These are phyloP conservation scores for Oxyteleia sp. DNA, from an alignment of 2,888 invertebrate species.

Conservation along the genomic window DNA sequence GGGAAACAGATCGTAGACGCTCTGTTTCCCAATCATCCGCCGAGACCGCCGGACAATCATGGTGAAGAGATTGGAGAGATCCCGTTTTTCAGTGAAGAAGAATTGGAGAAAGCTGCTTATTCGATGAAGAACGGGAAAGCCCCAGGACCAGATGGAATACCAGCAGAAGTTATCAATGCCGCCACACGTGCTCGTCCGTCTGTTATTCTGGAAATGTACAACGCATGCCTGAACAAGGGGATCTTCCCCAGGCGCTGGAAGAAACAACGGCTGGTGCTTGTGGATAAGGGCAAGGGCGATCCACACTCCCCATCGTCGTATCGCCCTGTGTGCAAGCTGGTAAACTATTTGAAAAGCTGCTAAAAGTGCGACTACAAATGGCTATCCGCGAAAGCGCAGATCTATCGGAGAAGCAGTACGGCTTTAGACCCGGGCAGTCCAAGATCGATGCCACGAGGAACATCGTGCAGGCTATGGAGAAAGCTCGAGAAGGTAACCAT, in stretches of 20 bases:
- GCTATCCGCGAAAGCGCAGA: slow-evolving; percentile 1
- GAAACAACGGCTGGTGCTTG: neutral
- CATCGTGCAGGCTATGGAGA: neutral
- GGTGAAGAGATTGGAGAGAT: too few relatives aligned
- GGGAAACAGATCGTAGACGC: too few relatives aligned
- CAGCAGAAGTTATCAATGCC: slow-evolving; percentile 72
- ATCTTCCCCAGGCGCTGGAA: slow-evolving; percentile 70
- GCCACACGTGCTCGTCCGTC: slow-evolving; percentile 37
- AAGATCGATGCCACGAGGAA: slow-evolving; percentile 1
- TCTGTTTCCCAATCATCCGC: too few relatives aligned
- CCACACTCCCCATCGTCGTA: neutral
- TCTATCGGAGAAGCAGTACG: slow-evolving; percentile 13
- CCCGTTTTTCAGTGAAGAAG: neutral
- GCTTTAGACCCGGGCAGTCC: neutral
- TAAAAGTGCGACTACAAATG: neutral
- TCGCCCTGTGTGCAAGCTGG: slow-evolving; percentile 71
- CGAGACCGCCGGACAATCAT: too few relatives aligned
- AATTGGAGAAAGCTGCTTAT: slow-evolving; percentile 41
- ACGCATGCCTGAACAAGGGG: slow-evolving; percentile 28
- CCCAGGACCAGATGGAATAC: slow-evolving; percentile 73
- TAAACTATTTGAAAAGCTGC: slow-evolving; percentile 16
- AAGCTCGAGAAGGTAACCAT: neutral
- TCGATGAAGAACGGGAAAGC: slow-evolving; percentile 66
- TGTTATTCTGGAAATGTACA: slow-evolving; percentile 30
- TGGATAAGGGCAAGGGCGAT: slow-evolving; percentile 5